A percentile compares a stretch with the other conserved stretches of the same genome.
phyloP scores from a whole-genome alignment of 2,797 vertebrate genomes.

The Podarcis lilfordi region DNA sequence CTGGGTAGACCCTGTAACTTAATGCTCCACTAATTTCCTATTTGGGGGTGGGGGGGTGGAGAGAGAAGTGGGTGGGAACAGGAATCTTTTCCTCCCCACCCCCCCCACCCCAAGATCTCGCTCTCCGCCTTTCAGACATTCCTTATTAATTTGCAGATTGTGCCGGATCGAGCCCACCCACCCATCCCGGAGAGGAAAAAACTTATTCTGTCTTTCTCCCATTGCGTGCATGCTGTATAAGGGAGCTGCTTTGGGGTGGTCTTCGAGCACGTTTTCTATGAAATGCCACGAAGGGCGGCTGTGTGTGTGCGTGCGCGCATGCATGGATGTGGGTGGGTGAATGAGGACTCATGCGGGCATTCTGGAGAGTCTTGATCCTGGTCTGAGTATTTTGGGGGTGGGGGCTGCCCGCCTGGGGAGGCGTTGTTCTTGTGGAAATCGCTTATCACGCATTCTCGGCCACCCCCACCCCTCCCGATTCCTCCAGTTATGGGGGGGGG shows the following conservation, averaged over 20 bases:
- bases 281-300: background rate
- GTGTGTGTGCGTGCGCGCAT: background rate
- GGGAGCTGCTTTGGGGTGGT: conserved; percentile 4
- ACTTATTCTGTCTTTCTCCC: background rate
- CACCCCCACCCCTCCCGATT: background rate
- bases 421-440: background rate
- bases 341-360: background rate
- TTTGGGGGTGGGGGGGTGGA: background rate
- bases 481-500: background rate
- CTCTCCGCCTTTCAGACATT: background rate
- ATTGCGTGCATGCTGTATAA: background rate
- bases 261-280: background rate
- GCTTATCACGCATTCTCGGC: background rate
- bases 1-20: background rate
- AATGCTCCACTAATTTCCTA: background rate
- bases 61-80: background rate
- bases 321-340: background rate
- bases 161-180: background rate
- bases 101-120: too few relatives aligned
- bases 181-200: too few relatives aligned
- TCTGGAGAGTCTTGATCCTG: background rate
- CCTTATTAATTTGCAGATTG: background rate
- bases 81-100: background rate
- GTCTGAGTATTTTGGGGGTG: background rate
- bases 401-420: background rate